These are phyloP conservation scores for Aplocera efformata DNA, from an alignment of 2,888 invertebrate genomes.

Conservation along the genomic window DNA sequence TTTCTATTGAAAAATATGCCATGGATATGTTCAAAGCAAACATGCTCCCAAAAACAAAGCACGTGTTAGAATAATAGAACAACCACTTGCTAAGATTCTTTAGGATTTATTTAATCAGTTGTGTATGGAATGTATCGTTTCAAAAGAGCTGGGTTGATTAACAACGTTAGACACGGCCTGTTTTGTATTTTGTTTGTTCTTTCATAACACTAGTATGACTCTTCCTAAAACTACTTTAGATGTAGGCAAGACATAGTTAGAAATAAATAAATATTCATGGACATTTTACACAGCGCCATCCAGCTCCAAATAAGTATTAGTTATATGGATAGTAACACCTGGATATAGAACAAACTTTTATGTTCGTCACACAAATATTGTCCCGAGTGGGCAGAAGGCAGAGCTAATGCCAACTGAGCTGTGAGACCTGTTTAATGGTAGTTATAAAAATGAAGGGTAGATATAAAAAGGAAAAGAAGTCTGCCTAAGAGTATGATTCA, in stretches of 20 bases:
- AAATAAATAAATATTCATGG: too few relatives aligned
- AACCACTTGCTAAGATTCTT: slow-evolving; percentile 34
- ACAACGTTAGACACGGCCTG: slow-evolving; percentile 33
- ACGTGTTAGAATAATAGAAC: slow-evolving; percentile 26
- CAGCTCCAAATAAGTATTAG: too few relatives aligned
- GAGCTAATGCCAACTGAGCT: too few relatives aligned
- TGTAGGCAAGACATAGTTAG: too few relatives aligned
- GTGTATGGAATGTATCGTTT: slow-evolving; percentile 53
- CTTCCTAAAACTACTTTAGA: too few relatives aligned
- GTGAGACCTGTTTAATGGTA: too few relatives aligned
- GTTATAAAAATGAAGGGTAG: background rate
- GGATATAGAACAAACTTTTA: too few relatives aligned
- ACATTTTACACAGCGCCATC: too few relatives aligned
- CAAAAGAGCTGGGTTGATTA: slow-evolving; percentile 39
- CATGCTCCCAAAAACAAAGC: slow-evolving; percentile 35
- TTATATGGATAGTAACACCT: too few relatives aligned
- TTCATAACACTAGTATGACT: slow-evolving; percentile 29
- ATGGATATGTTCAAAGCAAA: slow-evolving; percentile 13
- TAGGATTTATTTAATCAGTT: slow-evolving; percentile 75
- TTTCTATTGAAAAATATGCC: slow-evolving; percentile 6
- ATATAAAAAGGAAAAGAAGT: too few relatives aligned
- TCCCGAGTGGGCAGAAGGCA: too few relatives aligned
- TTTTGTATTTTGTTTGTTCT: slow-evolving; percentile 26
- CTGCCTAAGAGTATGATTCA: background rate
- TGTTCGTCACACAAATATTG: too few relatives aligned